These are phyloP conservation scores for Oxycera nigricornis DNA, from an alignment of 2,888 invertebrate species.

Conservation along the genomic window DNA sequence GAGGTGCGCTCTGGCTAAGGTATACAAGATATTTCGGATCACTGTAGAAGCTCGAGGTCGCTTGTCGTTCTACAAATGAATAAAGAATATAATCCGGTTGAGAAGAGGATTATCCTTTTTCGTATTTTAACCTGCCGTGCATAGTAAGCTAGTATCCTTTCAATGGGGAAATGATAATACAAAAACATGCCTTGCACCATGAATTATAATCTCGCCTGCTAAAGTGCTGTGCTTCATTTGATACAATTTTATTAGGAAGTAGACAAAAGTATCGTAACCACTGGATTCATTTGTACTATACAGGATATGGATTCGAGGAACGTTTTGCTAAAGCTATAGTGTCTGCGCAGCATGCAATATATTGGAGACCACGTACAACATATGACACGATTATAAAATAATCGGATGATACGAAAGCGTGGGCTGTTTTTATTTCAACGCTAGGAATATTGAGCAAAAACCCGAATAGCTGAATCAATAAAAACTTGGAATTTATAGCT, in stretches of 20 bases:
- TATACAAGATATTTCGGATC: neutral
- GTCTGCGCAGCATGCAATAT: neutral
- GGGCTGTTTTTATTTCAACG: neutral
- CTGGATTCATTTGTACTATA: neutral
- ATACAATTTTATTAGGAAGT: conserved; percentile 13
- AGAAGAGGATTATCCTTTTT: conserved; percentile 15
- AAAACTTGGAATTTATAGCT: conserved; percentile 15
- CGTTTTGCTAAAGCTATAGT: neutral
- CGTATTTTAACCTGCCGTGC: neutral
- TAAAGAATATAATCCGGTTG: neutral
- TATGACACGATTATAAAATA: conserved; percentile 8
- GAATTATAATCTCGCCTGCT: neutral
- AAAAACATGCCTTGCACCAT: neutral
- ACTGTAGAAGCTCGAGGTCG: neutral
- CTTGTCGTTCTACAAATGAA: conserved; percentile 1
- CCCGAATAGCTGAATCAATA: neutral
- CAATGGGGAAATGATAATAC: neutral
- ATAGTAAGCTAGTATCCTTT: neutral
- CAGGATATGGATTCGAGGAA: neutral
- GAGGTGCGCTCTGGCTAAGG: neutral
- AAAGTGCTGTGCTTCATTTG: conserved; percentile 15
- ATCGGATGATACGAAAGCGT: neutral
- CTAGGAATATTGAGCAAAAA: neutral
- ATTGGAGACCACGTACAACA: neutral
- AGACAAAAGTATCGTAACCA: neutral